Evolutionary conservation across 2,797 vertebrate genomes (phyloP).

Genomic region (Siniperca undulata): DNA sequence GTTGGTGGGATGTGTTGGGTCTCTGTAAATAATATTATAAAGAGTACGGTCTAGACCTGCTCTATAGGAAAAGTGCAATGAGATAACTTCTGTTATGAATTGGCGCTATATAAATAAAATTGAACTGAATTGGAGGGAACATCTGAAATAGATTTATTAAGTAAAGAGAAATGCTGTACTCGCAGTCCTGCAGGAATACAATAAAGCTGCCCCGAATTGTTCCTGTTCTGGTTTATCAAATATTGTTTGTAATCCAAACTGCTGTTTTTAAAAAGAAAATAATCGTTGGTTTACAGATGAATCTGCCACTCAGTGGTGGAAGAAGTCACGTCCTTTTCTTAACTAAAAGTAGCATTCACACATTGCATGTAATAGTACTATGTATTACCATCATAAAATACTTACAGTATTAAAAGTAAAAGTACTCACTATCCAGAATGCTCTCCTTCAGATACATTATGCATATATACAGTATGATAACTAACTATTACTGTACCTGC

Average conservation of each 20-base stretch:
- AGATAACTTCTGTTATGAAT: too few species aligned
- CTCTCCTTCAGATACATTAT: background rate
- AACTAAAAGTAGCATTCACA: background rate
- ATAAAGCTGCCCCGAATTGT: background rate
- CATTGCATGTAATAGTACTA: background rate
- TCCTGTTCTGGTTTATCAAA: background rate
- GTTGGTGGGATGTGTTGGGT: too few species aligned
- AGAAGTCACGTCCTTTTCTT: background rate
- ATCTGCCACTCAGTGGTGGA: background rate
- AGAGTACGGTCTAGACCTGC: too few species aligned
- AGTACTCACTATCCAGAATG: background rate
- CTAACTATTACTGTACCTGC: background rate
- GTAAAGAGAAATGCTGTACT: background rate
- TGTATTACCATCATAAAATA: background rate
- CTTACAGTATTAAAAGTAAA: background rate
- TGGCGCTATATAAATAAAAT: too few species aligned
- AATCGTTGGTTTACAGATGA: background rate
- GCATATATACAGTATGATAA: background rate
- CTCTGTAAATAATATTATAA: too few species aligned
- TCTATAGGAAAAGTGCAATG: too few species aligned
- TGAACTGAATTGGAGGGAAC: background rate
- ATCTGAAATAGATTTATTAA: background rate
- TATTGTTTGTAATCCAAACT: background rate
- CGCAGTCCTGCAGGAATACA: background rate
- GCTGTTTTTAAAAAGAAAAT: background rate